Percentiles rank a stretch among this genome's conserved stretches.
phyloP scores from a whole-genome alignment of 2,797 vertebrate species.

The Coranthus polyacanthus region DNA sequence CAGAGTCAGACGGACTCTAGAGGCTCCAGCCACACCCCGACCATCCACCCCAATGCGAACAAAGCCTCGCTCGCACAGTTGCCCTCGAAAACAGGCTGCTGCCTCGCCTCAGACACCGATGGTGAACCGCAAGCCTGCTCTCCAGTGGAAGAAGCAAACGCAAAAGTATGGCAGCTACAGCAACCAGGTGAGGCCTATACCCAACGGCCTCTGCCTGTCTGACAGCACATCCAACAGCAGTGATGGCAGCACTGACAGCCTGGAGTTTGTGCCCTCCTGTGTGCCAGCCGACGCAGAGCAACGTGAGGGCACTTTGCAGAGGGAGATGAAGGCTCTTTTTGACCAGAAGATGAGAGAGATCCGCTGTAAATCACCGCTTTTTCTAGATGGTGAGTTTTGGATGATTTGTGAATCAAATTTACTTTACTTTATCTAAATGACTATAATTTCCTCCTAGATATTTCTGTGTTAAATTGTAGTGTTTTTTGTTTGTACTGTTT shows the following conservation, averaged over 20 bases:
- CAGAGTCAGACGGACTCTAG: conserved; percentile 74
- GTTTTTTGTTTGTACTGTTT: conserved; percentile 1
- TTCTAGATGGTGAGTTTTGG: conserved; percentile 85
- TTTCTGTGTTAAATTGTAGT: neutral
- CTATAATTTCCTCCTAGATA: neutral
- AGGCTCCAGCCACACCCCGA: conserved; percentile 51
- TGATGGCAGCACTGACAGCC: conserved; percentile 84
- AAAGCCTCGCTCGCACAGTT: conserved; percentile 78
- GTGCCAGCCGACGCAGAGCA: conserved; percentile 80
- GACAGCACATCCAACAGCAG: conserved; percentile 90
- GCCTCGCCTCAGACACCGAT: conserved; percentile 63
- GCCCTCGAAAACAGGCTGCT: conserved; percentile 70
- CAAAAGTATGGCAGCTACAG: conserved; percentile 76
- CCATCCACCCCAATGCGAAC: conserved; percentile 62
- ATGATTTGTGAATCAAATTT: conserved; percentile 1
- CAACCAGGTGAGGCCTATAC: conserved; percentile 76
- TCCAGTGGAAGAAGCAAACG: conserved; percentile 75
- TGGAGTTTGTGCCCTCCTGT: conserved; percentile 77
- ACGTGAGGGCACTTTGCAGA: conserved; percentile 92
- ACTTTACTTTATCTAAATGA: neutral
- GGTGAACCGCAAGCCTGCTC: conserved; percentile 72
- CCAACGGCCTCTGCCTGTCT: conserved; percentile 84
- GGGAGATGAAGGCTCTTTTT: conserved; percentile 96
- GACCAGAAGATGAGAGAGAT: conserved; percentile 95
- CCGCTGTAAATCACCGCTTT: conserved; percentile 92